Percentiles rank a stretch among this genome's conserved stretches.
phyloP scores from a whole-genome alignment of 1,140 invertebrate species.

The Stegodyphus dumicola region DNA sequence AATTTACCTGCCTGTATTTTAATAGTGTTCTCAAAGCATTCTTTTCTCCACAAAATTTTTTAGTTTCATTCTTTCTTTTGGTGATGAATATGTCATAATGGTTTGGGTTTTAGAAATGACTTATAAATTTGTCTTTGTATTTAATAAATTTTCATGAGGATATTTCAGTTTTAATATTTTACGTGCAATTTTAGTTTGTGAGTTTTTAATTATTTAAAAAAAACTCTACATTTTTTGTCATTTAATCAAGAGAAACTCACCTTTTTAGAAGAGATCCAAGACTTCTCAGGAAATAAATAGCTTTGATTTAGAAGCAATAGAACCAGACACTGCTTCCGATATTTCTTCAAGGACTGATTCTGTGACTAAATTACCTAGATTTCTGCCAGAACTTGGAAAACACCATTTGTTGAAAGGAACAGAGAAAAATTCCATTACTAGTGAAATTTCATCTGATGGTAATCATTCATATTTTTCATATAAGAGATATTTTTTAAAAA shows the following conservation, averaged over 20 bases:
- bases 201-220: not conserved
- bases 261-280: not conserved
- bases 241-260: not conserved
- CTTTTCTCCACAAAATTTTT: too few species aligned
- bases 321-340: slow-evolving; percentile 21
- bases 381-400: not conserved
- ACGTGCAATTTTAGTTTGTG: not conserved
- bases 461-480: not conserved
- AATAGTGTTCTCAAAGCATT: too few species aligned
- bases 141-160: not conserved
- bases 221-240: not conserved
- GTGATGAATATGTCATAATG: too few species aligned
- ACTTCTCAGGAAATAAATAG: slow-evolving; percentile 17
- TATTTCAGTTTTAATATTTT: not conserved
- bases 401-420: not conserved
- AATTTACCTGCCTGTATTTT: too few species aligned
- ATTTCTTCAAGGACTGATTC: not conserved
- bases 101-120: not conserved
- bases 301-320: slow-evolving; percentile 39
- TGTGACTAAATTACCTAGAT: slow-evolving; percentile 14
- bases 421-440: not conserved
- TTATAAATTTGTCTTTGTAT: not conserved
- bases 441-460: not conserved
- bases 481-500: too few species aligned
- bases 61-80: too few species aligned